Conservation (phyloP, 2,797 vertebrate genomes). For the Delichon dasypus region DNA sequence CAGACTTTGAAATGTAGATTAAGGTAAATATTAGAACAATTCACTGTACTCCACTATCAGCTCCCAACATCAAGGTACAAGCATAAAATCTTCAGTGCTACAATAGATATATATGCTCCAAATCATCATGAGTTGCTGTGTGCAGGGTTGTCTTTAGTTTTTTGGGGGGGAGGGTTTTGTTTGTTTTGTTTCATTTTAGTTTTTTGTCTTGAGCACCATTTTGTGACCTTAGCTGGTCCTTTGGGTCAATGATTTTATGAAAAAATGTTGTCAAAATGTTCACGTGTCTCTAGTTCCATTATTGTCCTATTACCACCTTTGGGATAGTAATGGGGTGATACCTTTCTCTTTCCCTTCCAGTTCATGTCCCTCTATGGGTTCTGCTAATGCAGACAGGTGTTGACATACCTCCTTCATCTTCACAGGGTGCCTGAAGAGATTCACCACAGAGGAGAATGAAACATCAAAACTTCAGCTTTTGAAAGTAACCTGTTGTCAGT, state of each 20-base stretch:
- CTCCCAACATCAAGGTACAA: neutral
- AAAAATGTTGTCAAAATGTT: neutral
- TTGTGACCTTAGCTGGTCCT: neutral
- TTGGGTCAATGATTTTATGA: neutral
- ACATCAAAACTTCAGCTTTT: neutral
- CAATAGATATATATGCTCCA: neutral
- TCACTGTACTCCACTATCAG: neutral
- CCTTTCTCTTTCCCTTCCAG: neutral
- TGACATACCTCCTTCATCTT: neutral
- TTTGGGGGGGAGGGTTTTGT: neutral
- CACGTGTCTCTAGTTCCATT: neutral
- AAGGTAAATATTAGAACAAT: constrained; percentile 46
- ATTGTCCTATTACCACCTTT: neutral
- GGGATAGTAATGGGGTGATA: neutral
- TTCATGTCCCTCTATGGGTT: neutral
- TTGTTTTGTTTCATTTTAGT: neutral
- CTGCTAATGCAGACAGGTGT: neutral
- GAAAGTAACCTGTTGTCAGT: neutral
- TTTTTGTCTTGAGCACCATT: neutral
- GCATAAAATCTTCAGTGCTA: neutral
- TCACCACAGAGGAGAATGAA: neutral
- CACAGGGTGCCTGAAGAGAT: neutral
- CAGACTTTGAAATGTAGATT: constrained; percentile 4
- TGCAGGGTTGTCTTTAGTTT: neutral
- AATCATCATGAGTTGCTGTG: neutral